Evolutionary conservation across 2,113 vertebrate species (phyloP).

Genomic region (Helogale parvula): DNA sequence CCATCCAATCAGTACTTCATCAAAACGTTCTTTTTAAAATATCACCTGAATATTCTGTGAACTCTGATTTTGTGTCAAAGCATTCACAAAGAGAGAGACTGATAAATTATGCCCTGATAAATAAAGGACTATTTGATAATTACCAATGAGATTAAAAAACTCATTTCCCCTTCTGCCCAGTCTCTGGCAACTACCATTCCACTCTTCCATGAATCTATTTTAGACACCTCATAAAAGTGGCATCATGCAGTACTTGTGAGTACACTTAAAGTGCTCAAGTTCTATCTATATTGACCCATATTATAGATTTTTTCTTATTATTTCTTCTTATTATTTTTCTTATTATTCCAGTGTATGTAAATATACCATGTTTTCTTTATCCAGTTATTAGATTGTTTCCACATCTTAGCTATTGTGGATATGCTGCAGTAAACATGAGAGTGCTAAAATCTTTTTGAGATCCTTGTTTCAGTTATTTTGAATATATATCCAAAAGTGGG

Average conservation of each 20-base stretch:
- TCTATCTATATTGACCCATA: neutral
- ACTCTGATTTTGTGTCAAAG: neutral
- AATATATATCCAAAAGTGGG: neutral
- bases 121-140: neutral
- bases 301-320: neutral
- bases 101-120: neutral
- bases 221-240: neutral
- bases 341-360: neutral
- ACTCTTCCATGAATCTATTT: neutral
- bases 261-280: neutral
- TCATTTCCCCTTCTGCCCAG: neutral
- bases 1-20: neutral
- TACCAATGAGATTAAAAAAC: neutral
- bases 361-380: neutral
- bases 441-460: neutral
- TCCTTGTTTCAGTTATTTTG: neutral
- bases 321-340: too few species aligned
- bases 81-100: neutral
- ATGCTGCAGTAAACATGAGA: neutral
- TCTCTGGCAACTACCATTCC: neutral
- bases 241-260: neutral
- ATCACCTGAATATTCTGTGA: neutral
- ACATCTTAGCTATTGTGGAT: neutral
- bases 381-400: neutral
- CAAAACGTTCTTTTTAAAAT: neutral